Conservation (phyloP, 2,888 invertebrate genomes). For the Heliconius erato region DNA sequence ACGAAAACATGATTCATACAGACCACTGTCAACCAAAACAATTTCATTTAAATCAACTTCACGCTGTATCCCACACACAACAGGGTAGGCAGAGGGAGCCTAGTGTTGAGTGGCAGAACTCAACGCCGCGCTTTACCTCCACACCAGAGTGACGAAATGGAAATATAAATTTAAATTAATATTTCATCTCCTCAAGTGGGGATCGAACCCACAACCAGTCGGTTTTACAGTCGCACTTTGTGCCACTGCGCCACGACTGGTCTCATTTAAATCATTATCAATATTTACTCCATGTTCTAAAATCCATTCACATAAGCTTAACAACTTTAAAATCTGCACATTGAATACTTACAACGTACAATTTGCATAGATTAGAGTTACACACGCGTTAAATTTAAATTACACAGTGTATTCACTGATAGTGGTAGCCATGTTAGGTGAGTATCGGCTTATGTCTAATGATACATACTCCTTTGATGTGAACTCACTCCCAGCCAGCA, state of each 20-base stretch:
- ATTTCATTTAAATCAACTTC: too few species aligned
- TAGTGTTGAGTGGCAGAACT: too few species aligned
- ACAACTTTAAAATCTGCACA: not conserved
- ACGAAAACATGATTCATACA: not conserved
- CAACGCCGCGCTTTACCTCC: too few species aligned
- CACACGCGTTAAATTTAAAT: constrained; percentile 45
- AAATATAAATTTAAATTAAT: too few species aligned
- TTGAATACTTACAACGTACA: not conserved
- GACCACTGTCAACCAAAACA: too few species aligned
- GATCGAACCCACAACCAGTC: too few species aligned
- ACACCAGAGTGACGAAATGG: too few species aligned
- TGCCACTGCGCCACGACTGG: too few species aligned
- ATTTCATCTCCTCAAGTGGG: too few species aligned
- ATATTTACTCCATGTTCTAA: not conserved
- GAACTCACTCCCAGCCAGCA: constrained; percentile 58
- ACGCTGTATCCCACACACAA: too few species aligned
- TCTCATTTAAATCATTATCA: not conserved
- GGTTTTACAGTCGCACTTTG: too few species aligned
- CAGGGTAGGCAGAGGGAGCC: too few species aligned
- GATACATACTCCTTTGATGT: constrained; percentile 77
- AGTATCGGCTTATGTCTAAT: constrained; percentile 52
- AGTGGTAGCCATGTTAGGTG: constrained; percentile 31
- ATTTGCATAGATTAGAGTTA: constrained; percentile 16
- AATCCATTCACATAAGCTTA: not conserved
- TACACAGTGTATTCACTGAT: constrained; percentile 22